Conservation (phyloP, 2,113 vertebrate species). For the Collichthys lucidus region DNA sequence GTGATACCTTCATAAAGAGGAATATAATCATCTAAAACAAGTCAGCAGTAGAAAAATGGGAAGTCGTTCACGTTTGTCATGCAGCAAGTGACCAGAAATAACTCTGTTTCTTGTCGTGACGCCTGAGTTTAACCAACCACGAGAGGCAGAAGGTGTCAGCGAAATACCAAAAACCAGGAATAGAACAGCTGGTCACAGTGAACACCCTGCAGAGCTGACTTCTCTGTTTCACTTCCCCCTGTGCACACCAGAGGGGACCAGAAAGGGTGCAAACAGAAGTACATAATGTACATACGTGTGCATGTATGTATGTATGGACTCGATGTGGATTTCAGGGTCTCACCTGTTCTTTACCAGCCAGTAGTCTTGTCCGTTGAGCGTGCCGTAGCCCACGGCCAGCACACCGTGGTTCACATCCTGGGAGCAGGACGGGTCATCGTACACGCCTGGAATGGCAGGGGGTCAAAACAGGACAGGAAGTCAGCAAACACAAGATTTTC, state of each 20-base stretch:
- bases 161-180: neutral
- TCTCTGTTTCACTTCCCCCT: slow-evolving; percentile 43
- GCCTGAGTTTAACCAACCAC: neutral
- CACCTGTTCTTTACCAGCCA: slow-evolving; percentile 99
- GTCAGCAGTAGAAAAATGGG: neutral
- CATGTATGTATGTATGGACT: no score
- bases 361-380: slow-evolving; percentile 85
- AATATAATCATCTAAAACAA: neutral
- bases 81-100: neutral
- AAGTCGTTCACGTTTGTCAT: neutral
- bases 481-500: neutral
- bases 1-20: neutral
- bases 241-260: no score
- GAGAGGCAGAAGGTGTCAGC: neutral
- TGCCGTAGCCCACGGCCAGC: slow-evolving; percentile 90
- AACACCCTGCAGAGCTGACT: neutral
- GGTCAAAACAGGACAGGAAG: neutral
- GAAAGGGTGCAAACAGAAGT: neutral
- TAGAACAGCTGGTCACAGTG: neutral
- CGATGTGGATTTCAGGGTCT: neutral
- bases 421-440: slow-evolving; percentile 85
- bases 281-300: neutral
- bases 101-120: neutral
- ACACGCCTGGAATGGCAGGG: slow-evolving; percentile 85
- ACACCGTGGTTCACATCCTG: slow-evolving; percentile 88